Conservation (phyloP, 2,113 vertebrate species). For the Psilopogon haemacephalus region DNA sequence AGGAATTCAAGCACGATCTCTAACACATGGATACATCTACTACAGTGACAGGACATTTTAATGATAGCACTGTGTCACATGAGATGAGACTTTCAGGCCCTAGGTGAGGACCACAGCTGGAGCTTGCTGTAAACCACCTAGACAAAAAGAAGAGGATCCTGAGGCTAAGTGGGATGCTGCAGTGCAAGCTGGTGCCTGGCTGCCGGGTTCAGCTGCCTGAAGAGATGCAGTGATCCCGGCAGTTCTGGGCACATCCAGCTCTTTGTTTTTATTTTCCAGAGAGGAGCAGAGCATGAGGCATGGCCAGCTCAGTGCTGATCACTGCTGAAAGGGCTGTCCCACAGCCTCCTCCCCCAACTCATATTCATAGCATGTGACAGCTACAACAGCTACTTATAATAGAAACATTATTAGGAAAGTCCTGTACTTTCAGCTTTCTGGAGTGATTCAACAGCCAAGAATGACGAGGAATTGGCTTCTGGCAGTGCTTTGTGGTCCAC, state of each 20-base stretch:
- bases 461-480: neutral
- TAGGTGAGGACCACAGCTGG: neutral
- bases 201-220: neutral
- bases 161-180: neutral
- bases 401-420: neutral
- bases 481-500: neutral
- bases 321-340: neutral
- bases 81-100: neutral
- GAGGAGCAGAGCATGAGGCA: neutral
- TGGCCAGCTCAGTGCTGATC: neutral
- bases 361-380: neutral
- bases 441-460: neutral
- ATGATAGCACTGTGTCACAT: accelerated
- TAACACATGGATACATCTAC: neutral
- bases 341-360: neutral
- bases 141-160: neutral
- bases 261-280: neutral
- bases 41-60: neutral
- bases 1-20: neutral
- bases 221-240: neutral
- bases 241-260: neutral
- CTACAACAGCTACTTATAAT: neutral
- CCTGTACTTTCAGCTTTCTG: neutral
- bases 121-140: neutral
- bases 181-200: neutral